Conservation (phyloP, 2,888 invertebrate species). For the Gastracanthus pulcherrimus region DNA sequence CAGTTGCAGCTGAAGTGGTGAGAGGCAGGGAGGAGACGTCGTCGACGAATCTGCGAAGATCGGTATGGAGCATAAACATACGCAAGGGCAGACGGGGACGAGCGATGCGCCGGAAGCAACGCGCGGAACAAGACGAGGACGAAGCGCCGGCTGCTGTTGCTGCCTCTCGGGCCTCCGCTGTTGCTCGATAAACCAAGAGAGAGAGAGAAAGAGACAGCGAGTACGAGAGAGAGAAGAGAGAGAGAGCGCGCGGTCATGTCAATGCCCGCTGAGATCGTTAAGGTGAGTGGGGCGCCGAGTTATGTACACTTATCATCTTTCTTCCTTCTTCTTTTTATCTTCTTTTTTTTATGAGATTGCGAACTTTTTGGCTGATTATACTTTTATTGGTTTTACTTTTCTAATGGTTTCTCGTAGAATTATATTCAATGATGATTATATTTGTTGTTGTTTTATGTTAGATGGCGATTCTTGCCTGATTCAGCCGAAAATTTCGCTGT, state of each 20-base stretch:
- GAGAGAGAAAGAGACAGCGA: constrained; percentile 33
- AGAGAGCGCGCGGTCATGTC: constrained; percentile 55
- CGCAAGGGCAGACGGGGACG: constrained; percentile 75
- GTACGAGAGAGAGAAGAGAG: constrained; percentile 35
- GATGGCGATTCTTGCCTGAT: no score
- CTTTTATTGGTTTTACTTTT: no score
- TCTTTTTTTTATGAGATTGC: background rate
- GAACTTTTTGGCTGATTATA: constrained; percentile 34
- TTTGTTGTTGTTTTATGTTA: no score
- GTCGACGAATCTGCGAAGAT: constrained; percentile 74
- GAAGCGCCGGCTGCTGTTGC: constrained; percentile 50
- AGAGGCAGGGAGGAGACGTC: constrained; percentile 74
- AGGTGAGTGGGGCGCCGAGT: constrained; percentile 59
- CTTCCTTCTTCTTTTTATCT: background rate
- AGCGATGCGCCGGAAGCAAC: constrained; percentile 53
- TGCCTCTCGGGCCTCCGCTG: no score
- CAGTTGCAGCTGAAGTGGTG: constrained; percentile 62
- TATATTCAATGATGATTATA: no score
- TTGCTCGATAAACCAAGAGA: constrained; percentile 45
- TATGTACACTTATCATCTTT: constrained; percentile 44
- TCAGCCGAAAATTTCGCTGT: no score
- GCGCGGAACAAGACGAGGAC: constrained; percentile 38
- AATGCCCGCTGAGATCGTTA: constrained; percentile 60
- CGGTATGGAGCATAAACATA: constrained; percentile 75
- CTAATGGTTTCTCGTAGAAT: background rate